Evolutionary conservation across 2,797 vertebrate species (phyloP).

Genomic region (Neosilurus hyrtlii): DNA sequence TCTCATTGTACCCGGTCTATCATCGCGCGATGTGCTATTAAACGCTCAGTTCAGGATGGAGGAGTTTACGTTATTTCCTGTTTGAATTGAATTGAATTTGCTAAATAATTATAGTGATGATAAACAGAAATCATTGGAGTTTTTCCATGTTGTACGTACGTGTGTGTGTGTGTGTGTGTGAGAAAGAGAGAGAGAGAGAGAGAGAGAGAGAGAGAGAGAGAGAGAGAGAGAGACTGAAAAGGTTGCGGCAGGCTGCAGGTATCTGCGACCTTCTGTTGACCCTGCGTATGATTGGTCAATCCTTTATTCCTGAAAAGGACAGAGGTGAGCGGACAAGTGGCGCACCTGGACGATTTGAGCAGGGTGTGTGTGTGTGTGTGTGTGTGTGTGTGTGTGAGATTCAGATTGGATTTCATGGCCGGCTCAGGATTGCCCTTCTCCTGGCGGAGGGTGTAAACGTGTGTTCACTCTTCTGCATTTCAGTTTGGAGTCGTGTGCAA

Average conservation of each 20-base stretch:
- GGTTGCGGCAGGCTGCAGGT: not conserved
- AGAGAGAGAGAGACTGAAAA: not conserved
- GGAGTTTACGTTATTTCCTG: too few species aligned
- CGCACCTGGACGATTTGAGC: not conserved
- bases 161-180: not conserved
- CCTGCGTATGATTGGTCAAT: not conserved
- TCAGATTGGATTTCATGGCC: constrained; percentile 7
- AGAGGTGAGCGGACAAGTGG: not conserved
- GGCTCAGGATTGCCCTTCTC: not conserved
- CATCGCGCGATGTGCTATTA: too few species aligned
- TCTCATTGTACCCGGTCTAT: too few species aligned
- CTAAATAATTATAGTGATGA: too few species aligned
- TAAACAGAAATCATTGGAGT: too few species aligned
- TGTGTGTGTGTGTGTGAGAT: not conserved
- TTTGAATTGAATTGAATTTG: too few species aligned
- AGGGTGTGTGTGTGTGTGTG: not conserved
- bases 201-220: not conserved
- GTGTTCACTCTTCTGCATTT: not conserved
- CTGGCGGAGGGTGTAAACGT: not conserved
- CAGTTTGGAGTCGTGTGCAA: not conserved
- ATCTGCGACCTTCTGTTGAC: not conserved
- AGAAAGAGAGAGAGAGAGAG: not conserved
- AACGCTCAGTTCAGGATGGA: too few species aligned
- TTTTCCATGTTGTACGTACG: not conserved
- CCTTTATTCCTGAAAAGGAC: constrained; percentile 11